Evolutionary conservation across 1,140 invertebrate genomes (phyloP), one percentile per base, ranked within the genome.

Genomic region (Batillaria attramentaria): DNA sequence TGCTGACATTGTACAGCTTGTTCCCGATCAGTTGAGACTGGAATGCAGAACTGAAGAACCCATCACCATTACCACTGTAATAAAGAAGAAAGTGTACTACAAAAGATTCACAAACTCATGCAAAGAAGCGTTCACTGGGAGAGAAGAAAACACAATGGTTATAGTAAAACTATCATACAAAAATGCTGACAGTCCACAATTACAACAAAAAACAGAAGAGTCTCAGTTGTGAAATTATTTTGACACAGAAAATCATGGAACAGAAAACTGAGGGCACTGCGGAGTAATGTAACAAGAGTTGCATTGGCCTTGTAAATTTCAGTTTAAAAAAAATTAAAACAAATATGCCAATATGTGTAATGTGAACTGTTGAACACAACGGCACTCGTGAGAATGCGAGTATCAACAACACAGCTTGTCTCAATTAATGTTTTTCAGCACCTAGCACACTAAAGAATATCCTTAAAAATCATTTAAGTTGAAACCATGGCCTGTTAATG

Each of bases 1-100:
- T 97, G 82, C 94, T 97, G 18, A 96, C 96, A 92, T 98, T 98
- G 88, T 98, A 95, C n/a, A 99, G 92, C 60, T 96, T 97, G 93
- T 99, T 99, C n/a, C 97, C 97, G 89, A 95, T 93, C 3, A 99
- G 91, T 72, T 96, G 94, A 0, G 97, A 98, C 91, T 99, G 98
- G 92, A 99, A 99, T 35, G 96, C 97, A 1, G 97, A 99, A 87
- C 97, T 98, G 88, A 97, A 99, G 92, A 99, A 99, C 13, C 97
- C 97, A 92, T 99, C 98, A 18, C 97, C 98, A 89, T 95, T 96
- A 13, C 98, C 98, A 92, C 96, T 97, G 87, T 77, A 92, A 90
- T 69, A 77, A 18, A 54, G 18, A 54, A 20, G n/a, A 54, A 20
- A 54, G n/a, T 20, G 18, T n/a, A 54, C n/a, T 54, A n/a, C 18